Evolutionary conservation across 2,797 vertebrate genomes (phyloP).

Genomic region (Xenops minutus): DNA sequence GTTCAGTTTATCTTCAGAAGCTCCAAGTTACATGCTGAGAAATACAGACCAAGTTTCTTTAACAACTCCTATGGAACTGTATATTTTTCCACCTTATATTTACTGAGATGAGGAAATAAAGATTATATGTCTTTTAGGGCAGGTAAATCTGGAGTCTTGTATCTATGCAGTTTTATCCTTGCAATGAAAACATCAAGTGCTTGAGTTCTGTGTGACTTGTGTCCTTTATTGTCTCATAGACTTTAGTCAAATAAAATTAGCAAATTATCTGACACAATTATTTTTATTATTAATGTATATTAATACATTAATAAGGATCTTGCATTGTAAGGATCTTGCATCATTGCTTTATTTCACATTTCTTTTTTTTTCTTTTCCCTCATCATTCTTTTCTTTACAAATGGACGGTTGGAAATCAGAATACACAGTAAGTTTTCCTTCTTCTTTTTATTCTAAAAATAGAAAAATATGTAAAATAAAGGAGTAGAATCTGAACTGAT

Average conservation of each 20-base stretch:
- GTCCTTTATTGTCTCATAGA: background rate
- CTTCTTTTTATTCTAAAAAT: conserved; percentile 46
- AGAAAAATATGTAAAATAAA: background rate
- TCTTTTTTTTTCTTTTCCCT: conserved; percentile 53
- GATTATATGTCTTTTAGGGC: background rate
- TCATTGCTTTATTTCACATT: conserved; percentile 39
- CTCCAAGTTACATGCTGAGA: background rate
- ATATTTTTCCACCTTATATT: background rate
- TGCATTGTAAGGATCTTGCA: conserved; percentile 30
- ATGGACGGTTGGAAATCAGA: conserved; percentile 76
- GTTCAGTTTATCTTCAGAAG: background rate
- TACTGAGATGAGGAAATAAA: background rate
- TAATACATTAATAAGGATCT: too few relatives aligned
- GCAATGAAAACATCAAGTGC: background rate
- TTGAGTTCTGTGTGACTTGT: background rate
- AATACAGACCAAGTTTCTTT: background rate
- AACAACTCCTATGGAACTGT: background rate
- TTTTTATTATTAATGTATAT: conserved; percentile 24
- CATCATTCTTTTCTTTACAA: conserved; percentile 14
- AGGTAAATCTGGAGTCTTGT: background rate
- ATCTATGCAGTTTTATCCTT: background rate
- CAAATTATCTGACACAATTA: background rate
- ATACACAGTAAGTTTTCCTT: conserved; percentile 83
- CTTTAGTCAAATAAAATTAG: background rate
- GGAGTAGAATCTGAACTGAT: background rate